These are phyloP conservation scores for Beroe forskalii DNA, from an alignment of 37 sponge, comb jelly and placozoan genomes.

Conservation along the genomic window DNA sequence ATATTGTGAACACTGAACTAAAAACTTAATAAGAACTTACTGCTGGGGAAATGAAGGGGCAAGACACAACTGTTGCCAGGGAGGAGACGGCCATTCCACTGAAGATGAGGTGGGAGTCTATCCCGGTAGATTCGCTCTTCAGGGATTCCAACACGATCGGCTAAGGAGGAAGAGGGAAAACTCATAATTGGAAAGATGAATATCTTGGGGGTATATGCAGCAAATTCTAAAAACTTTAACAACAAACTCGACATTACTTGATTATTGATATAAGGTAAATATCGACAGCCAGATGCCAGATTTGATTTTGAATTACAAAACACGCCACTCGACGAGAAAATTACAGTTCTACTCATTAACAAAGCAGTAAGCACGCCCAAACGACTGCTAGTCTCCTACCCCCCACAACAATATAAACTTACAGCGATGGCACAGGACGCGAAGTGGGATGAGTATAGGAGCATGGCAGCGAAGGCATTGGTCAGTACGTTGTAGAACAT, in stretches of 20 bases:
- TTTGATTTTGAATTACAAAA: no score
- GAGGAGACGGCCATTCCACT: slow-evolving; percentile 3
- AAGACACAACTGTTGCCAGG: not conserved
- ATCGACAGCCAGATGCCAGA: no score
- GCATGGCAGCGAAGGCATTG: slow-evolving; percentile 26
- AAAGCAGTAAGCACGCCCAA: no score
- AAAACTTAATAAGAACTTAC: no score
- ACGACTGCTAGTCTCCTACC: no score
- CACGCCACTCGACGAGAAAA: no score
- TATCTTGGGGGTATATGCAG: not conserved
- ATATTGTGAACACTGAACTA: no score
- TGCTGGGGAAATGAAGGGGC: not conserved
- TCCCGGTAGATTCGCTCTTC: not conserved
- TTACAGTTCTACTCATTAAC: no score
- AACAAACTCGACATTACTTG: no score
- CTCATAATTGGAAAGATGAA: not conserved
- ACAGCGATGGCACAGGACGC: slow-evolving; percentile 9
- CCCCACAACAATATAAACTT: not conserved
- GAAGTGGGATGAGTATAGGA: slow-evolving; percentile 21
- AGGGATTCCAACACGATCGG: not conserved
- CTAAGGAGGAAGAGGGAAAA: not conserved
- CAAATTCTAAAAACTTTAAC: no score
- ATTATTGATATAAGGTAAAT: no score
- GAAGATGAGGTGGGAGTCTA: slow-evolving; percentile 1
- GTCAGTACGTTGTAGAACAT: slow-evolving; percentile 2